phyloP scores from a whole-genome alignment of 2,888 invertebrate genomes.

The Halictus ligatus region DNA sequence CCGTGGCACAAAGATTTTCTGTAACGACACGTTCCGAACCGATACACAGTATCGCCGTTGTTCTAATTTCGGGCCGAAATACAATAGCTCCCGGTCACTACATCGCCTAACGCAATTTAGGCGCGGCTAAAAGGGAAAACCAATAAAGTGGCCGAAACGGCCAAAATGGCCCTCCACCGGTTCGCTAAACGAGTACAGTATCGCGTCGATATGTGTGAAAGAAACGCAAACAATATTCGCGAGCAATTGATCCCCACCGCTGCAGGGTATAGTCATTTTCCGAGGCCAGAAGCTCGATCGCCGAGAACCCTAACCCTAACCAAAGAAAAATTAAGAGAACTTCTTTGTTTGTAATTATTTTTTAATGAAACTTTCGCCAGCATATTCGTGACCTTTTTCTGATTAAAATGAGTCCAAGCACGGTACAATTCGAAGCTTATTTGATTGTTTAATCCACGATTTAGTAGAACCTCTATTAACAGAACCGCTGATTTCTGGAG shows the following conservation, averaged over 20 bases:
- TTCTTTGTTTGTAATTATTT: no score
- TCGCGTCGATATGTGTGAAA: not conserved
- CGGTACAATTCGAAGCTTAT: no score
- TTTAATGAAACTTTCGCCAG: no score
- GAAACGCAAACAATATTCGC: no score
- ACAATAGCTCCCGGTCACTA: constrained; percentile 24
- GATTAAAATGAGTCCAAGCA: no score
- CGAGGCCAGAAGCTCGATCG: no score
- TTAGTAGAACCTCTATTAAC: not conserved
- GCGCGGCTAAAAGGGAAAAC: constrained; percentile 21
- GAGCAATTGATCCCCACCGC: no score
- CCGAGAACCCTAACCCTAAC: no score
- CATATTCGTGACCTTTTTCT: no score
- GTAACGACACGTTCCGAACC: constrained; percentile 17
- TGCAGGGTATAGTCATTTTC: no score
- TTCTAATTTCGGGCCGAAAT: not conserved
- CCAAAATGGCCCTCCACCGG: not conserved
- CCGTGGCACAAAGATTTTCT: constrained; percentile 57
- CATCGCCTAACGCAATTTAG: not conserved
- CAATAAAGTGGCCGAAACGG: constrained; percentile 5
- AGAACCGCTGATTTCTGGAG: not conserved
- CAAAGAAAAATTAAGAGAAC: no score
- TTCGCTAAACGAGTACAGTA: not conserved
- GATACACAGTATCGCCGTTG: not conserved
- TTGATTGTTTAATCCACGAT: no score